Percentiles rank a stretch among this genome's conserved stretches.
Evolutionary conservation across 2,113 vertebrate species (phyloP).

Genomic region (Pelusios castaneus): DNA sequence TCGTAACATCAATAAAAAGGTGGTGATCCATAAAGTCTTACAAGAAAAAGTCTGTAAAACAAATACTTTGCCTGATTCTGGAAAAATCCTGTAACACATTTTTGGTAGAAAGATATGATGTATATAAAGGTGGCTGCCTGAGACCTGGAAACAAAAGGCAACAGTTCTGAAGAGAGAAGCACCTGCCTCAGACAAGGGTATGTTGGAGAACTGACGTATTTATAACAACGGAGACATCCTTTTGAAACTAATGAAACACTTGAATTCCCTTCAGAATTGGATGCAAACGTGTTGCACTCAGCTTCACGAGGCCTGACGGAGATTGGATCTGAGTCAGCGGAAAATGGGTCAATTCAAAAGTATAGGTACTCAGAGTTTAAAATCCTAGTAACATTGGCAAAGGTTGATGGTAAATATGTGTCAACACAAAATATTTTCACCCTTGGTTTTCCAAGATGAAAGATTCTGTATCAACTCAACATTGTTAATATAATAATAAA

Average conservation of each 20-base stretch:
- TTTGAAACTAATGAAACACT: background rate
- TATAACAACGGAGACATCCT: background rate
- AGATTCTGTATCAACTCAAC: background rate
- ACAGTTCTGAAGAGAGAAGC: no score
- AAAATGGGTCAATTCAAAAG: background rate
- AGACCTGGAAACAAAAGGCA: background rate
- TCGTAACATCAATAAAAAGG: constrained; percentile 9
- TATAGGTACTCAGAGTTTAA: background rate
- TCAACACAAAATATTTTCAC: background rate
- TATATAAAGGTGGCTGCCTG: background rate
- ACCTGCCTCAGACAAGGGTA: background rate
- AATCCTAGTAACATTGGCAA: background rate
- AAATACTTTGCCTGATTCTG: background rate
- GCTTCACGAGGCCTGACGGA: background rate
- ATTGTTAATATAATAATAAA: background rate
- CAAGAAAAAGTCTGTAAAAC: background rate
- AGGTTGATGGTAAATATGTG: background rate
- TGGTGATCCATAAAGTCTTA: background rate
- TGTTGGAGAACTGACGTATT: background rate
- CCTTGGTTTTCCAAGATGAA: background rate
- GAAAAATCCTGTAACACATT: background rate
- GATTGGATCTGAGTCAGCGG: background rate
- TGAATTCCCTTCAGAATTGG: background rate
- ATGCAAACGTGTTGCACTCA: background rate
- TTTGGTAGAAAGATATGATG: background rate